A percentile compares a stretch with the other conserved stretches of the same genome.
Evolutionary conservation across 1,140 invertebrate genomes (phyloP).

Genomic region (Doryteuthis pealeii): DNA sequence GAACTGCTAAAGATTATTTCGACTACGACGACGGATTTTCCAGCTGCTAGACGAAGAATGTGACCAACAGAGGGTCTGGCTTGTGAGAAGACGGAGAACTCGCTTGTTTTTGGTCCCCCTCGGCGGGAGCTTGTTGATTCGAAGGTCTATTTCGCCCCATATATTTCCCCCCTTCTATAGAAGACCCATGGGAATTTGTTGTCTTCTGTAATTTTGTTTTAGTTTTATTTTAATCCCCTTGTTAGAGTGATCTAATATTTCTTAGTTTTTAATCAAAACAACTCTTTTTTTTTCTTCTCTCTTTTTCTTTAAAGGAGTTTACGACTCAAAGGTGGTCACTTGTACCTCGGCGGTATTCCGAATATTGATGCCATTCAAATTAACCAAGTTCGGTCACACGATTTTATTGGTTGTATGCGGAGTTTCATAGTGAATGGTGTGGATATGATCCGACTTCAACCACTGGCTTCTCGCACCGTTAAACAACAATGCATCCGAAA

Average conservation of each 20-base stretch:
- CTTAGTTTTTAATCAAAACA: not conserved
- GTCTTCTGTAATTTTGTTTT: not conserved
- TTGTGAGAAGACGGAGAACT: too few relatives aligned
- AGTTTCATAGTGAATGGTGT: constrained; percentile 85
- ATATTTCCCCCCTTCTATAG: too few relatives aligned
- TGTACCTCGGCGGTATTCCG: constrained; percentile 82
- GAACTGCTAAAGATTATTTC: too few relatives aligned
- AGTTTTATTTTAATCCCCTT: too few relatives aligned
- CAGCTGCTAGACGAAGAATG: too few relatives aligned
- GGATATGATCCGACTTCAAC: constrained; percentile 27
- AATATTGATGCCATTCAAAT: constrained; percentile 81
- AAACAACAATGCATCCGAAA: constrained; percentile 72
- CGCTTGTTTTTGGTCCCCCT: too few relatives aligned
- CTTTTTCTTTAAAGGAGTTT: not conserved
- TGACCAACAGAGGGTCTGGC: too few relatives aligned
- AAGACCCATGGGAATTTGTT: not conserved
- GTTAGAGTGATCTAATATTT: not conserved
- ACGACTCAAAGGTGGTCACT: constrained; percentile 53
- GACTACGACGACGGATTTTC: too few relatives aligned
- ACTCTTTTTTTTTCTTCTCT: not conserved
- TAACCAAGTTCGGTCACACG: constrained; percentile 85
- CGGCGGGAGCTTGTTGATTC: too few relatives aligned
- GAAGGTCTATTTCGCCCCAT: too few relatives aligned
- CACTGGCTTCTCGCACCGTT: constrained; percentile 62
- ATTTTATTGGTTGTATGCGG: constrained; percentile 90